Conservation (phyloP, 2,797 vertebrate genomes). For the Danio aesculapii region DNA sequence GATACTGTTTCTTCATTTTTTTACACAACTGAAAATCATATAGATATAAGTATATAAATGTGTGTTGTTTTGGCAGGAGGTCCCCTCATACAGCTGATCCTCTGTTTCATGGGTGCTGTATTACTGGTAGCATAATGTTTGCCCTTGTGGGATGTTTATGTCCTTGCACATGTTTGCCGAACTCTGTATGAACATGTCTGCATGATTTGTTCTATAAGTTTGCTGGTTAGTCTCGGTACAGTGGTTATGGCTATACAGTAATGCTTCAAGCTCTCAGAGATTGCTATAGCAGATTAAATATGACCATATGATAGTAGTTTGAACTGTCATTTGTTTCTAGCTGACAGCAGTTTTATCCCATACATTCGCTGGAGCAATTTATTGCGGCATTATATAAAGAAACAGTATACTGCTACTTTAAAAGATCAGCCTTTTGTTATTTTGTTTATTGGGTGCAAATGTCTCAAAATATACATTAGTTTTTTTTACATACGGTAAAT, state of each 20-base stretch:
- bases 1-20: constrained; percentile 16
- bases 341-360: neutral
- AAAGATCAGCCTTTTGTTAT: too few relatives aligned
- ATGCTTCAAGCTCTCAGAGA: neutral
- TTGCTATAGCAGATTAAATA: neutral
- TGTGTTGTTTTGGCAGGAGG: constrained; percentile 75
- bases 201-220: constrained; percentile 36
- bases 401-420: too few relatives aligned
- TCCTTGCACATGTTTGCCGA: constrained; percentile 2
- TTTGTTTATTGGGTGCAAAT: too few relatives aligned
- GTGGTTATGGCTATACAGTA: neutral
- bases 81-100: constrained; percentile 59
- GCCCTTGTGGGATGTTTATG: constrained; percentile 51
- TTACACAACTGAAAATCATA: neutral
- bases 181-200: neutral
- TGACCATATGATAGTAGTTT: neutral
- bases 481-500: too few relatives aligned
- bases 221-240: neutral
- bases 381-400: neutral
- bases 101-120: constrained; percentile 72
- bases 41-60: constrained; percentile 51
- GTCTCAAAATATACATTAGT: too few relatives aligned
- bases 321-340: neutral
- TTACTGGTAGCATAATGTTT: constrained; percentile 65
- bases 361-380: neutral